A percentile compares a stretch with the other conserved stretches of the same genome.
Conservation (phyloP, 1,140 invertebrate genomes). For the Drosophila burlai region DNA sequence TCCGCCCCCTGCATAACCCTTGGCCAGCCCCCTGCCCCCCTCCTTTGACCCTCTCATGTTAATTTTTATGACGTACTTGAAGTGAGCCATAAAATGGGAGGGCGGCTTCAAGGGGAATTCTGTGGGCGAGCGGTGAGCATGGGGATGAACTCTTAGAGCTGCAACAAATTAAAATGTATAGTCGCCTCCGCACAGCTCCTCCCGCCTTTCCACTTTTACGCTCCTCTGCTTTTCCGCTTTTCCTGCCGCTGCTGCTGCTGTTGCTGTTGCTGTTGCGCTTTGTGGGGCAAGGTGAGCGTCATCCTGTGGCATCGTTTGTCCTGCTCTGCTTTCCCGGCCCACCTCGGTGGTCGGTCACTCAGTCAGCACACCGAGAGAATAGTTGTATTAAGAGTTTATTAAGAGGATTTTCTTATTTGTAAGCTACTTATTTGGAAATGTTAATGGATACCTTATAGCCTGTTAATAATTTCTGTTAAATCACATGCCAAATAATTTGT, state of each 20-base stretch:
- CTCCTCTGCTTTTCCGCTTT: conserved; percentile 3
- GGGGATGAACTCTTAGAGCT: conserved; percentile 51
- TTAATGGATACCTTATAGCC: too few relatives aligned
- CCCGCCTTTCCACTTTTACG: conserved; percentile 2
- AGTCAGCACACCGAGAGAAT: conserved; percentile 25
- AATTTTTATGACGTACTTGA: conserved; percentile 80
- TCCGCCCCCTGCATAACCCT: not conserved
- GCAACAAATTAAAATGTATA: conserved; percentile 79
- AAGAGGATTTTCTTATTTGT: not conserved
- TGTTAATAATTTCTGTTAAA: not conserved
- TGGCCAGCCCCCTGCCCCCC: not conserved
- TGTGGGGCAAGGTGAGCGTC: conserved; percentile 69
- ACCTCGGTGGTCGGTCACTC: conserved; percentile 46
- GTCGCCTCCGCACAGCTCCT: conserved; percentile 7
- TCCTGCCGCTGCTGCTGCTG: conserved; percentile 4
- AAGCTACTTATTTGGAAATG: not conserved
- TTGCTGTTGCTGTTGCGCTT: conserved; percentile 23
- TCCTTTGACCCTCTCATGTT: conserved; percentile 56
- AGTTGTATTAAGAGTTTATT: not conserved
- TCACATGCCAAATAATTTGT: not conserved
- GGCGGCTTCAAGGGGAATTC: conserved; percentile 10
- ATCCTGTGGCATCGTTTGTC: conserved; percentile 52
- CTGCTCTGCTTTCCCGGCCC: conserved; percentile 28
- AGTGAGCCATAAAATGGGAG: conserved; percentile 73
- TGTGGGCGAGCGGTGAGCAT: conserved; percentile 1